Evolutionary conservation across 2,888 invertebrate genomes (phyloP).

Genomic region (Nysson spinosus): DNA sequence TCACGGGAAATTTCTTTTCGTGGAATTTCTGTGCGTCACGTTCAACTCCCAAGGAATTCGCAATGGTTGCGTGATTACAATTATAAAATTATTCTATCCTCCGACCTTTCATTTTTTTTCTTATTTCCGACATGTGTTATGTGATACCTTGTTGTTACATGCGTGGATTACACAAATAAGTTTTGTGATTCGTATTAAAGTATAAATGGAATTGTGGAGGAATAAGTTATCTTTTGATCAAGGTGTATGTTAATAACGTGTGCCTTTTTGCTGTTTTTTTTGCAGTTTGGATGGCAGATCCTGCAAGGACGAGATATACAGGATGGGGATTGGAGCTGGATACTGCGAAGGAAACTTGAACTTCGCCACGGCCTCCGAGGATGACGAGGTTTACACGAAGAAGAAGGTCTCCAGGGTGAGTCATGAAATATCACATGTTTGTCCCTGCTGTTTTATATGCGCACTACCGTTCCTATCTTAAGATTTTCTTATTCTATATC

Average conservation of each 20-base stretch:
- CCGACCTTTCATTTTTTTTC: slow-evolving; percentile 6
- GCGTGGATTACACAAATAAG: too few relatives aligned
- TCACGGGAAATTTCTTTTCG: slow-evolving; percentile 46
- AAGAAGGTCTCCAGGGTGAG: slow-evolving; percentile 76
- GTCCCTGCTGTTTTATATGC: neutral
- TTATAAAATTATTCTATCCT: slow-evolving; percentile 7
- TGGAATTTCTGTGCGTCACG: slow-evolving; percentile 19
- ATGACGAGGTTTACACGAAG: slow-evolving; percentile 75
- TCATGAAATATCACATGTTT: slow-evolving; percentile 27
- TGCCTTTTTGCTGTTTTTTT: slow-evolving; percentile 34
- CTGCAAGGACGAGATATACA: slow-evolving; percentile 75
- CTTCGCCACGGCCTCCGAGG: slow-evolving; percentile 75
- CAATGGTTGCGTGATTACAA: slow-evolving; percentile 24
- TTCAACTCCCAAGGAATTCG: slow-evolving; percentile 25
- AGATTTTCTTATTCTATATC: neutral
- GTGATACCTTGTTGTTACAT: too few relatives aligned
- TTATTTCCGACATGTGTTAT: neutral
- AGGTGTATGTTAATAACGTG: neutral
- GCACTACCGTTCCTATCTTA: neutral
- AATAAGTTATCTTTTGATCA: too few relatives aligned
- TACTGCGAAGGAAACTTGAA: slow-evolving; percentile 76
- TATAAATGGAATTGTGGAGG: too few relatives aligned
- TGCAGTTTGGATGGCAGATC: slow-evolving; percentile 73
- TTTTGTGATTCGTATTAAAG: too few relatives aligned
- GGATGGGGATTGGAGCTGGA: slow-evolving; percentile 72